These are phyloP conservation scores for Scaptomyza graminum DNA, from an alignment of 1,140 invertebrate genomes.

Conservation along the genomic window DNA sequence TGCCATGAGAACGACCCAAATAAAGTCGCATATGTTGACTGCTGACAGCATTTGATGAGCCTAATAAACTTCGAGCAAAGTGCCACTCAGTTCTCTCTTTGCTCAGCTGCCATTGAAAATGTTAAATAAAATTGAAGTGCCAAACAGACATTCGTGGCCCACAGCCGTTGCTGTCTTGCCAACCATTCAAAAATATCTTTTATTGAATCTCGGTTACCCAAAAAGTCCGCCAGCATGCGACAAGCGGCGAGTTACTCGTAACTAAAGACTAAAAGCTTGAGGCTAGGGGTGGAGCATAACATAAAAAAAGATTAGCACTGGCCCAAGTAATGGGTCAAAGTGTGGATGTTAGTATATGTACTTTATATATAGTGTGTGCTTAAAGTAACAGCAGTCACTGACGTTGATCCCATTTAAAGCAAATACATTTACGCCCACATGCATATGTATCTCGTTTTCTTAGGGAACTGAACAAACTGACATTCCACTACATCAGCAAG, in stretches of 20 bases:
- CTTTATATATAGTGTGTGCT: slow-evolving; percentile 16
- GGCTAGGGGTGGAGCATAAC: slow-evolving; percentile 11
- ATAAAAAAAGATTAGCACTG: slow-evolving; percentile 70
- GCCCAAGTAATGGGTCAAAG: slow-evolving; percentile 64
- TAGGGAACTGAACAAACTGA: slow-evolving; percentile 7
- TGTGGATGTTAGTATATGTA: slow-evolving; percentile 14
- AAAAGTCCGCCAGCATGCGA: slow-evolving; percentile 29
- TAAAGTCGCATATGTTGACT: slow-evolving; percentile 65
- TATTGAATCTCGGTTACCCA: slow-evolving; percentile 71
- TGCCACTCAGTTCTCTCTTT: slow-evolving; percentile 58
- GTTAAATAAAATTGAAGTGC: slow-evolving; percentile 77
- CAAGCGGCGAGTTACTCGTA: slow-evolving; percentile 14
- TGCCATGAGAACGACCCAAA: slow-evolving; percentile 60
- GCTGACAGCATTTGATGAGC: slow-evolving; percentile 73
- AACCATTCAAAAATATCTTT: slow-evolving; percentile 62
- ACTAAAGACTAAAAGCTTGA: background rate
- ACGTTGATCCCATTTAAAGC: slow-evolving; percentile 41
- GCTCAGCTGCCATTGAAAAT: slow-evolving; percentile 59
- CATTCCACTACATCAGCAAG: slow-evolving; percentile 23
- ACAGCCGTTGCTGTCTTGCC: slow-evolving; percentile 7
- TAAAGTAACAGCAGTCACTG: slow-evolving; percentile 57
- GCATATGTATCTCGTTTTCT: background rate
- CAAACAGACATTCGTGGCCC: slow-evolving; percentile 32
- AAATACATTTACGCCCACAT: slow-evolving; percentile 29
- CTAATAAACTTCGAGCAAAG: slow-evolving; percentile 69